Conservation (phyloP, 2,113 vertebrate genomes). For the Leptodactylus fuscus region DNA sequence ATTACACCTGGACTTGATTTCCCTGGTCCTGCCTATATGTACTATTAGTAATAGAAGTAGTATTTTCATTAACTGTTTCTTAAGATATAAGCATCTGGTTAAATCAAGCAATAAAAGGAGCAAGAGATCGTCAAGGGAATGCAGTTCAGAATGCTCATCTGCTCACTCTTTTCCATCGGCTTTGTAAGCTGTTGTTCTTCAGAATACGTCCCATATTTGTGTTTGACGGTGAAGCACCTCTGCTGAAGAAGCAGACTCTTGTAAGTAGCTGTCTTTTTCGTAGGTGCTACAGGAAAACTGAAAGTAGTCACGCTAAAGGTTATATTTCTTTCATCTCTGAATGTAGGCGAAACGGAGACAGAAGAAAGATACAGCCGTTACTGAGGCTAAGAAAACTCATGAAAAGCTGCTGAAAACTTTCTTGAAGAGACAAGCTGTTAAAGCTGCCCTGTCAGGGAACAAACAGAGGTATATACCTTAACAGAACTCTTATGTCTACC, state of each 20-base stretch:
- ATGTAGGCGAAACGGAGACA: slow-evolving; percentile 86
- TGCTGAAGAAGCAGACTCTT: slow-evolving; percentile 94
- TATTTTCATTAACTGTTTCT: slow-evolving; percentile 69
- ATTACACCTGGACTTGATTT: too few relatives aligned
- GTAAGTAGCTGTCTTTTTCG: slow-evolving; percentile 70
- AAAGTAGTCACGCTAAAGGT: background rate
- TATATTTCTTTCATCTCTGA: background rate
- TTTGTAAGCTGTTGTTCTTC: slow-evolving; percentile 96
- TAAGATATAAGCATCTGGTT: slow-evolving; percentile 99
- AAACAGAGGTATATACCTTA: slow-evolving; percentile 73
- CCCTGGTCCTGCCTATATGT: too few relatives aligned
- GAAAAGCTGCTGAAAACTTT: slow-evolving; percentile 93
- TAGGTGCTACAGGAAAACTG: background rate
- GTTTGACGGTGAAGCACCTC: slow-evolving; percentile 93
- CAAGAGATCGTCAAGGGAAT: slow-evolving; percentile 84
- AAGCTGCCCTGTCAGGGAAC: slow-evolving; percentile 80
- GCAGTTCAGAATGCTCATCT: slow-evolving; percentile 90
- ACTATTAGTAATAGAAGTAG: background rate
- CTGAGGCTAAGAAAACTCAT: slow-evolving; percentile 85
- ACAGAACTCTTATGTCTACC: background rate
- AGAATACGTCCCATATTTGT: slow-evolving; percentile 93
- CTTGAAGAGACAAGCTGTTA: slow-evolving; percentile 91
- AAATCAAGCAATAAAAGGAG: slow-evolving; percentile 95
- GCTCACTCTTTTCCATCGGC: slow-evolving; percentile 91
- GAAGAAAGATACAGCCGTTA: slow-evolving; percentile 82